Percentiles rank a stretch among this genome's conserved stretches.
Conservation (phyloP, 2,888 invertebrate genomes). For the Strigamia transsilvanica region DNA sequence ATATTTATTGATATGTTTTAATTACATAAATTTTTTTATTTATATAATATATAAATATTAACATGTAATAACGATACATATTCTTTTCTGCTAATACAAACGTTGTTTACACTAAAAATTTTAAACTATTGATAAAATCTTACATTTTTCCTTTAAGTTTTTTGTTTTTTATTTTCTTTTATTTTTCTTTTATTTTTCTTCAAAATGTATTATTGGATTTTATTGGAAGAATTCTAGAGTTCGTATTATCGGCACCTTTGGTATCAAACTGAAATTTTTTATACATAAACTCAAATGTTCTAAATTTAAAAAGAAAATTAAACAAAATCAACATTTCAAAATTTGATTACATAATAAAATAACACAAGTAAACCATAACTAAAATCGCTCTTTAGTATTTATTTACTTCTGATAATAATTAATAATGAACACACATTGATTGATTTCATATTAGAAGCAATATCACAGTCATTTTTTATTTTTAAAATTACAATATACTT, state of each 20-base stretch:
- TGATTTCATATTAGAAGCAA: neutral
- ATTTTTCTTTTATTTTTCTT: neutral
- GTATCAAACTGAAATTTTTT: neutral
- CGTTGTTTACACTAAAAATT: neutral
- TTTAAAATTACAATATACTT: neutral
- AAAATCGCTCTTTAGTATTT: too few relatives aligned
- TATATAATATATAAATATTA: slow-evolving; percentile 3
- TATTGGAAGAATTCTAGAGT: neutral
- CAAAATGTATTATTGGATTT: neutral
- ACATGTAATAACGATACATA: slow-evolving; percentile 5
- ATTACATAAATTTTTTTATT: slow-evolving; percentile 1
- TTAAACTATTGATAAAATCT: neutral
- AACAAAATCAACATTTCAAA: slow-evolving; percentile 2
- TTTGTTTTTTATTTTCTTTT: neutral
- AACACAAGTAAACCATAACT: neutral
- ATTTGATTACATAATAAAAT: neutral
- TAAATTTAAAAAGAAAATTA: neutral
- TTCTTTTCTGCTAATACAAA: slow-evolving; percentile 1
- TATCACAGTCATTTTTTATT: neutral
- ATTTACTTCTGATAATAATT: too few relatives aligned
- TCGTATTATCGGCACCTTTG: neutral
- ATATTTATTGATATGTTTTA: neutral
- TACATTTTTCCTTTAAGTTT: neutral
- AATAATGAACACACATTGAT: neutral
- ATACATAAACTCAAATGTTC: neutral